Evolutionary conservation across 1,140 invertebrate species (phyloP).

Genomic region (Archivesica marissinica): DNA sequence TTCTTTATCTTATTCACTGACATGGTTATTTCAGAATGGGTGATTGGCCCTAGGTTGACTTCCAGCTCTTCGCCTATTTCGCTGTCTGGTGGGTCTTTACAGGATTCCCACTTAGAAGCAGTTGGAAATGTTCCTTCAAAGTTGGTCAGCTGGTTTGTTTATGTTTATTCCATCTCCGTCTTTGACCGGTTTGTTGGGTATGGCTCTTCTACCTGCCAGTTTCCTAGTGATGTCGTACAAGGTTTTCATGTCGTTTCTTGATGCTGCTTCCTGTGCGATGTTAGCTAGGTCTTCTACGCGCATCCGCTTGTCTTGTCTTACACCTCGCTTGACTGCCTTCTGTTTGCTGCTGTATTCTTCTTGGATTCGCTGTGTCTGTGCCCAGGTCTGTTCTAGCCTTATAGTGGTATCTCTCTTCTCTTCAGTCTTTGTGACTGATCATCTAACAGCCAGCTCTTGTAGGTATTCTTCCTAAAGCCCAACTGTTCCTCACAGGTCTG

Average conservation of each 20-base stretch:
- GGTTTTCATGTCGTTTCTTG: neutral
- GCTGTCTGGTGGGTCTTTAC: slow-evolving; percentile 22
- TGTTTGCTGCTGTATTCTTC: neutral
- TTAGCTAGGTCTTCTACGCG: neutral
- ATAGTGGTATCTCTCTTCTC: too few relatives aligned
- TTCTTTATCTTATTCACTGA: neutral
- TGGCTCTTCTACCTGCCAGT: neutral
- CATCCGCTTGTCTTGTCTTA: slow-evolving; percentile 11
- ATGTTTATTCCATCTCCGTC: neutral
- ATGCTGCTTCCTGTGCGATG: neutral
- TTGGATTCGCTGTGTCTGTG: neutral
- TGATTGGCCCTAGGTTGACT: slow-evolving; percentile 21
- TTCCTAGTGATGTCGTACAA: slow-evolving; percentile 11
- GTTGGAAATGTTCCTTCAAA: slow-evolving; percentile 5
- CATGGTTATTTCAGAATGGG: neutral
- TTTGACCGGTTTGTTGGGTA: neutral
- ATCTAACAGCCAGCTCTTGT: too few relatives aligned
- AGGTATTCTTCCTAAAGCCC: too few relatives aligned
- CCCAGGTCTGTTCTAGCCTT: too few relatives aligned
- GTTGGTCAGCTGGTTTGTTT: neutral
- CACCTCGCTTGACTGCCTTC: neutral
- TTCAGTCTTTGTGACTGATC: too few relatives aligned
- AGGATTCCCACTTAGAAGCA: slow-evolving; percentile 4
- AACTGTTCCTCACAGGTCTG: too few relatives aligned
- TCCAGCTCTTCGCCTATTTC: slow-evolving; percentile 60